A percentile compares a stretch with the other conserved stretches of the same genome.
These are phyloP conservation scores for Eristalis pertinax DNA, from an alignment of 2,888 invertebrate genomes.

Conservation along the genomic window DNA sequence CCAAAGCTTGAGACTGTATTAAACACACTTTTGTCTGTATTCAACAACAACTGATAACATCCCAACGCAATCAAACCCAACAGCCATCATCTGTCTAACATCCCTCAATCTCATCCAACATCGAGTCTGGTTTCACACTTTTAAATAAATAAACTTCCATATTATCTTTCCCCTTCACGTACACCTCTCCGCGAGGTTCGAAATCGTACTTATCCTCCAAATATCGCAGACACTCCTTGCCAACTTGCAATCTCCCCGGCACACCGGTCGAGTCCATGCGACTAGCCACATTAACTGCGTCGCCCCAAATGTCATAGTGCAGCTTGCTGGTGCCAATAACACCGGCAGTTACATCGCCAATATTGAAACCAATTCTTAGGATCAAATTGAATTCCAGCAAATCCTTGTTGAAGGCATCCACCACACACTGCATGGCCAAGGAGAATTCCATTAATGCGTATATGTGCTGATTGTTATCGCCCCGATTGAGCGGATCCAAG, in stretches of 20 bases:
- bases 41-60: too few relatives aligned
- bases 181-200: slow-evolving; percentile 95
- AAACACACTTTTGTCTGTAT: too few relatives aligned
- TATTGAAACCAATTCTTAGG: slow-evolving; percentile 93
- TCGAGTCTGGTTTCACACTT: slow-evolving; percentile 71
- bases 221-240: slow-evolving; percentile 88
- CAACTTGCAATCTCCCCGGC: slow-evolving; percentile 91
- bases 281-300: slow-evolving; percentile 98
- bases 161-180: slow-evolving; percentile 97
- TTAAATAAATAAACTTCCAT: slow-evolving; percentile 93
- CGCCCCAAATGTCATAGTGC: slow-evolving; percentile 99
- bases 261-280: slow-evolving; percentile 99
- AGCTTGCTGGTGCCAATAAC: slow-evolving; percentile 98
- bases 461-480: slow-evolving; percentile 86
- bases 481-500: slow-evolving; percentile 90
- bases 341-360: slow-evolving; percentile 97
- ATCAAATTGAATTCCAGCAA: slow-evolving; percentile 94
- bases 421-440: slow-evolving; percentile 93
- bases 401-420: slow-evolving; percentile 93
- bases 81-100: background rate
- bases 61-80: background rate
- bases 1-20: too few relatives aligned
- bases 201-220: slow-evolving; percentile 91
- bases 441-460: slow-evolving; percentile 97
- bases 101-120: slow-evolving; percentile 24